Evolutionary conservation across 1,140 invertebrate species (phyloP), one percentile per base, ranked within the genome.

Genomic region (Palaemon carinicauda): DNA sequence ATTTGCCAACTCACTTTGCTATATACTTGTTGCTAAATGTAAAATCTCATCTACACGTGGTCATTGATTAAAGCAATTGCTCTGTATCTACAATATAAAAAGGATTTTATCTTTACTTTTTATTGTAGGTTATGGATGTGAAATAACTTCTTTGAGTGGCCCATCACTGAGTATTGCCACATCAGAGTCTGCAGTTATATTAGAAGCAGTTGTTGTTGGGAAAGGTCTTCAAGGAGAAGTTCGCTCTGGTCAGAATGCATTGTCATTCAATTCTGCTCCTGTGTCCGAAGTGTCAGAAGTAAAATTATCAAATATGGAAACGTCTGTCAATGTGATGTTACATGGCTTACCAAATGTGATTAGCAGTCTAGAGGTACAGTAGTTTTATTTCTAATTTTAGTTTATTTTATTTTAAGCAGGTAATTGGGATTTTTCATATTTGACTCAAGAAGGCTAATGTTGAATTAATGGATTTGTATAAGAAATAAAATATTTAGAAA

Each of bases 81-180:
- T 29, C 0, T 29, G 1, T 71, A 71, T 29, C 0, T 24, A 29
- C 5, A 41, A 17, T 10, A 17, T 73, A 15, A 75, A 27, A 12
- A 60, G 1, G 24, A 14, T 60, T 60, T 27, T 7, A 60, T 60
- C 5, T 60, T 41, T 41, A 9, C 12, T 9, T n/a, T 56, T 54
- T 29, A 56, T 50, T 50, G n/a, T 52, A 83, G 81, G 81, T n/a
- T 83, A 83, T 83, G 81, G 51, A 2, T 83, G 81, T 71, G 71
- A 77, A 31, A 53, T 83, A n/a, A 77, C 17, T 3, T 60, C 71
- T 52, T 12, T 83, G 24, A 51, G 52, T 31, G 73, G 81, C 29
- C 81, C 81, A 15, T 83, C 29, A 41, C 12, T 56, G 29, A 53
- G 52, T 33, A 17, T 83, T 51, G 81, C 81, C 51, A 75, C 51